Percentiles rank a stretch among this genome's conserved stretches.
Evolutionary conservation across 2,888 invertebrate species (phyloP).

Genomic region (Cryptus viduatorius): DNA sequence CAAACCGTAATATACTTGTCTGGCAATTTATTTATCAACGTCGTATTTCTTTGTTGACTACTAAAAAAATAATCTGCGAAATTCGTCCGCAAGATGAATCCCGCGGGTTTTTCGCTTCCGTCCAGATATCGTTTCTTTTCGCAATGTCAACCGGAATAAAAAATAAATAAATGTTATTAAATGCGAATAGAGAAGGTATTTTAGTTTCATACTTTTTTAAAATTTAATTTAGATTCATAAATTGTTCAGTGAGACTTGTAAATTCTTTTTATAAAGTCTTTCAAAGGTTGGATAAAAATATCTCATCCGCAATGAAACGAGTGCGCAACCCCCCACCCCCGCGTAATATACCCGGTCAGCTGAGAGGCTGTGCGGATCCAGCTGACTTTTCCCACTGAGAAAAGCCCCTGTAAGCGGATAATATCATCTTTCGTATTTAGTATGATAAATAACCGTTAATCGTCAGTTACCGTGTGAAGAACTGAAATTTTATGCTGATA

Average conservation of each 20-base stretch:
- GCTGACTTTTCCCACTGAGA: constrained; percentile 23
- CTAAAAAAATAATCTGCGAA: neutral
- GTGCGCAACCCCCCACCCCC: neutral
- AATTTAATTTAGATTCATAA: neutral
- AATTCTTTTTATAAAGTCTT: neutral
- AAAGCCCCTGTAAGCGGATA: neutral
- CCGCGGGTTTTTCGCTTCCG: neutral
- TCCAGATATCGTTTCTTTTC: neutral
- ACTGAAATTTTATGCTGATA: constrained; percentile 33
- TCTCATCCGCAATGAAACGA: constrained; percentile 13
- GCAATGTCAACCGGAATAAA: neutral
- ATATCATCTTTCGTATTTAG: neutral
- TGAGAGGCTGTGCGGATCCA: constrained; percentile 17
- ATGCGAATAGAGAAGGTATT: neutral
- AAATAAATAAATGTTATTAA: neutral
- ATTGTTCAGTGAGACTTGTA: neutral
- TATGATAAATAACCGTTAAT: neutral
- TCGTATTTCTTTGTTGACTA: neutral
- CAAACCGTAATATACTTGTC: neutral
- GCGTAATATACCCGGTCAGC: constrained; percentile 24
- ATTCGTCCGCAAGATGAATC: neutral
- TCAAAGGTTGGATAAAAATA: constrained; percentile 16
- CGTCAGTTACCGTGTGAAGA: neutral
- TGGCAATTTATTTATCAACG: neutral
- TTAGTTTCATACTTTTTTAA: neutral